A percentile compares a stretch with the other conserved stretches of the same genome.
These are phyloP conservation scores for Sarotherodon lohbergeri DNA, from an alignment of 2,113 vertebrate genomes.

Conservation along the genomic window DNA sequence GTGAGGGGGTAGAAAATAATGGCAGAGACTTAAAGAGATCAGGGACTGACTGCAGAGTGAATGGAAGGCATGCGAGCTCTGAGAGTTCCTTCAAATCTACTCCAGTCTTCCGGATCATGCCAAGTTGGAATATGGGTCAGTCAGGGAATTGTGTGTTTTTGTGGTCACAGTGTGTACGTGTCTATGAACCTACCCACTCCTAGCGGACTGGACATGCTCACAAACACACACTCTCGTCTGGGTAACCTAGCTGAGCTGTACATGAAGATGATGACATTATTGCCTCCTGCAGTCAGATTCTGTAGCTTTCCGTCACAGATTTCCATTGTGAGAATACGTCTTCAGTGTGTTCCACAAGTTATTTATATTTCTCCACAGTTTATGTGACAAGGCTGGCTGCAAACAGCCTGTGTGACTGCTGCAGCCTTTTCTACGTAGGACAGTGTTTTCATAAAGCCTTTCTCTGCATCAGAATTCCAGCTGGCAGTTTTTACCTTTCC, in stretches of 20 bases:
- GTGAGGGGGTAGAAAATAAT: background rate
- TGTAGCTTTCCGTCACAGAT: background rate
- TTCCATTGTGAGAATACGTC: background rate
- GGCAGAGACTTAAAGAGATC: background rate
- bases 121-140: constrained; percentile 41
- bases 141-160: background rate
- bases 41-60: background rate
- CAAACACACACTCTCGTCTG: background rate
- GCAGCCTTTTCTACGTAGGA: background rate
- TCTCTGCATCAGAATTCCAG: background rate
- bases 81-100: background rate
- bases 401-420: background rate
- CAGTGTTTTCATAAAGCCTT: background rate
- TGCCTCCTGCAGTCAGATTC: background rate
- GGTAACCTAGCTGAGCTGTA: constrained; percentile 14
- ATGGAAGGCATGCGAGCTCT: background rate
- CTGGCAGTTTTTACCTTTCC: background rate
- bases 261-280: constrained; percentile 56
- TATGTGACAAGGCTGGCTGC: background rate
- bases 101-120: constrained; percentile 19
- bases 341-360: background rate
- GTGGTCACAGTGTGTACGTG: background rate
- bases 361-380: background rate
- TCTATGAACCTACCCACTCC: constrained; percentile 8
- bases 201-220: background rate